Percentiles rank a stretch among this genome's conserved stretches.
Evolutionary conservation across 30 jellyfish, hydroid and myxozoan species (phyloP).

Genomic region (Hydractinia echinata): DNA sequence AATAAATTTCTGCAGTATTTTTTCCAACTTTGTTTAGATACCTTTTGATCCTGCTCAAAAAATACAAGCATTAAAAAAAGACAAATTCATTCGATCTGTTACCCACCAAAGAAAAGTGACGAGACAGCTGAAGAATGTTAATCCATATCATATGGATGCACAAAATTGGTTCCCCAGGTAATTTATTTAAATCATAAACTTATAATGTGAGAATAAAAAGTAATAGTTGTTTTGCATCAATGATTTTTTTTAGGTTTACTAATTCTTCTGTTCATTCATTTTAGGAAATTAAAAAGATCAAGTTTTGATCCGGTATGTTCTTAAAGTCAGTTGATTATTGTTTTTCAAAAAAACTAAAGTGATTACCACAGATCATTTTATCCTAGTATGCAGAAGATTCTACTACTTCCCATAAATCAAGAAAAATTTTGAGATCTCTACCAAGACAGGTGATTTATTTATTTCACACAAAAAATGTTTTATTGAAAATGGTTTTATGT

Average conservation of each 20-base stretch:
- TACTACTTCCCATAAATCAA: slow-evolving; percentile 37
- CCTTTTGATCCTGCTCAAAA: slow-evolving; percentile 39
- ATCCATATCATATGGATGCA: slow-evolving; percentile 35
- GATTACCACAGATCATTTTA: background rate
- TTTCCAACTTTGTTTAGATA: slow-evolving; percentile 22
- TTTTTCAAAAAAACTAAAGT: background rate
- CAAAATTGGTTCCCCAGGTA: slow-evolving; percentile 83
- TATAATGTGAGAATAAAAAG: too few relatives aligned
- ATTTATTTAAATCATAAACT: too few relatives aligned
- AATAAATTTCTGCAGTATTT: too few relatives aligned
- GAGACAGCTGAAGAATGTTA: slow-evolving; percentile 41
- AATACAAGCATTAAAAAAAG: slow-evolving; percentile 35
- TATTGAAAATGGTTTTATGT: background rate
- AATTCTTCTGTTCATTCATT: background rate
- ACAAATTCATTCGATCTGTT: slow-evolving; percentile 50
- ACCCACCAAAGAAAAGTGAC: slow-evolving; percentile 94
- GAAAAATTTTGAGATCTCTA: slow-evolving; percentile 66
- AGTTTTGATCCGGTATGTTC: slow-evolving; percentile 74
- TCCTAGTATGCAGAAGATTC: background rate
- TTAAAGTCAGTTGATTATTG: background rate
- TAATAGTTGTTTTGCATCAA: too few relatives aligned
- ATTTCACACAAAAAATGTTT: background rate
- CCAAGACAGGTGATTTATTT: slow-evolving; percentile 78
- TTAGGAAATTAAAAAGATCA: slow-evolving; percentile 77
- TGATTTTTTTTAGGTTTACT: too few relatives aligned